Conservation (phyloP, 2,113 vertebrate genomes). For the Pelvicachromis taeniatus region DNA sequence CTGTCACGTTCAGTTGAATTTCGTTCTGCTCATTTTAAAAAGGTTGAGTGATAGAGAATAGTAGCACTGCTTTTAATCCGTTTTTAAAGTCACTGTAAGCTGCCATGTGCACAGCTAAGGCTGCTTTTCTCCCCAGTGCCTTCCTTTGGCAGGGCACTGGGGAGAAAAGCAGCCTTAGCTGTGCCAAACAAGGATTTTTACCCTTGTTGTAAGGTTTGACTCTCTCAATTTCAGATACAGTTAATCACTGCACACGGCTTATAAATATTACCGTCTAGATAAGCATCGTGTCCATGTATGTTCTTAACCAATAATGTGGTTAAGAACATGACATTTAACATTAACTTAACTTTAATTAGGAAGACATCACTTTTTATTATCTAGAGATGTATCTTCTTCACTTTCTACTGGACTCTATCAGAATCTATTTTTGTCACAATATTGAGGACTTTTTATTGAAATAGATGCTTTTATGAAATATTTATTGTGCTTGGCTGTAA, state of each 20-base stretch:
- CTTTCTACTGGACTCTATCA: not conserved
- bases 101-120: not conserved
- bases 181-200: not conserved
- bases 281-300: not conserved
- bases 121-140: not conserved
- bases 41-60: not conserved
- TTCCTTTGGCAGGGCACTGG: not conserved
- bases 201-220: not conserved
- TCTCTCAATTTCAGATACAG: not conserved
- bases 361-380: not conserved
- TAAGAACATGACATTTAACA: not conserved
- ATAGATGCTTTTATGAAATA: not conserved
- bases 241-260: not conserved
- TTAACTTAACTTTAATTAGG: not conserved
- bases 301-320: not conserved
- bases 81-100: not conserved
- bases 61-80: not conserved
- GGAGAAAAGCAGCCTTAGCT: not conserved
- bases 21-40: not conserved
- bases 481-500: not conserved
- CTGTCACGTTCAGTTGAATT: not conserved
- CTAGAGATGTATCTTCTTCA: not conserved
- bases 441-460: not conserved
- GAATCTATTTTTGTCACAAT: not conserved
- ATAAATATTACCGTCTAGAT: not conserved